Conservation (phyloP, 2,888 invertebrate genomes). For the Volucella zonaria region DNA sequence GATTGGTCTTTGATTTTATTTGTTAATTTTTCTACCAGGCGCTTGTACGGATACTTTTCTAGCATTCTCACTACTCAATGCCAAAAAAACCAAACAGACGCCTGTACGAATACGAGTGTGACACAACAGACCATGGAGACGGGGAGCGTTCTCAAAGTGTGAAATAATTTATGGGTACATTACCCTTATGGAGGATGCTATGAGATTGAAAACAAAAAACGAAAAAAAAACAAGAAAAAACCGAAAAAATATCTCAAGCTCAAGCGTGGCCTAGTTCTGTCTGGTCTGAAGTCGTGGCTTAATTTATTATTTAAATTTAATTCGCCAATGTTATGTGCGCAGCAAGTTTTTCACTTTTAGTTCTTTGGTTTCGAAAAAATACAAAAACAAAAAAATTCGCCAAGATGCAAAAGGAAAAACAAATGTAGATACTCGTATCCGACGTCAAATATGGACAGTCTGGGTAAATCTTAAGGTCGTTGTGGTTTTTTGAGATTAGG, state of each 20-base stretch:
- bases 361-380: conserved; percentile 17
- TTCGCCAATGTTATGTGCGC: conserved; percentile 56
- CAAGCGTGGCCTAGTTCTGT: conserved; percentile 71
- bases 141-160: conserved; percentile 28
- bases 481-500: conserved; percentile 43
- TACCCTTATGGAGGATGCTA: conserved; percentile 57
- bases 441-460: conserved; percentile 58
- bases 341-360: conserved; percentile 43
- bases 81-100: conserved; percentile 2
- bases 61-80: conserved; percentile 8
- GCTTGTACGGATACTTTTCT: not conserved
- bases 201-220: conserved; percentile 24
- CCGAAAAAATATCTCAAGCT: conserved; percentile 42
- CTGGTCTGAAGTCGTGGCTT: conserved; percentile 52
- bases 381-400: conserved; percentile 8
- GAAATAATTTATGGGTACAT: conserved; percentile 67
- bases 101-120: not conserved
- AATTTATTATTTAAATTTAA: conserved; percentile 71
- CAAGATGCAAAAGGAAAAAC: too few species aligned
- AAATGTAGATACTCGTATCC: too few species aligned
- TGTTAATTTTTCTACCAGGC: not conserved
- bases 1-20: not conserved
- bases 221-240: not conserved
- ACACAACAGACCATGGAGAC: not conserved
- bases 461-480: conserved; percentile 60